These are phyloP conservation scores for Chamaea fasciata DNA, from an alignment of 2,113 vertebrate genomes.

Conservation along the genomic window DNA sequence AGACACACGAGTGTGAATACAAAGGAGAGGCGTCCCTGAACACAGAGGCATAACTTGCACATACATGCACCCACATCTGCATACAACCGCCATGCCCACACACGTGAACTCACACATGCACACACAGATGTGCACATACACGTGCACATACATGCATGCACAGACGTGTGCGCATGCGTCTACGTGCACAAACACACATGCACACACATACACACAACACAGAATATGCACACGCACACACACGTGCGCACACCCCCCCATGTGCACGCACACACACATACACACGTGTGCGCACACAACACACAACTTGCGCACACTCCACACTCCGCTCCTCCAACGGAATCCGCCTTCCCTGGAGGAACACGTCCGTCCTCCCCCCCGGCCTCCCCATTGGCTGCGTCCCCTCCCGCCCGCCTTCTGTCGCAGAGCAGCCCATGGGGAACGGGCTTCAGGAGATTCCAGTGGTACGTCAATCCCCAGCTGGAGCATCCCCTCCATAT, in stretches of 20 bases:
- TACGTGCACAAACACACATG: too few relatives aligned
- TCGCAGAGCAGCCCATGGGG: neutral
- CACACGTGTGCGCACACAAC: too few relatives aligned
- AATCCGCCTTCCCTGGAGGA: neutral
- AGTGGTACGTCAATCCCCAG: too few relatives aligned
- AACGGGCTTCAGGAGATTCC: neutral
- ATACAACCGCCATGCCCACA: neutral
- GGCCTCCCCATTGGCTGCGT: neutral
- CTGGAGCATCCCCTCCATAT: neutral
- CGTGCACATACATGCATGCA: neutral
- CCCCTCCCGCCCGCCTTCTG: neutral
- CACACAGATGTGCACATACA: too few relatives aligned
- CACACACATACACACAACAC: too few relatives aligned
- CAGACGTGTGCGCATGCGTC: neutral
- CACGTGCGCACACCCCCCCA: neutral
- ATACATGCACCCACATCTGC: accelerated
- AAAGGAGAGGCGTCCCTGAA: too few relatives aligned
- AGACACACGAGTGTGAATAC: too few relatives aligned
- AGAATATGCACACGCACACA: too few relatives aligned
- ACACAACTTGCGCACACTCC: neutral
- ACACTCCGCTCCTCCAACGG: neutral
- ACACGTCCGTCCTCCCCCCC: neutral
- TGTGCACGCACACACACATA: too few relatives aligned
- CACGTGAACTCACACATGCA: too few relatives aligned
- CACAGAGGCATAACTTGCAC: too few relatives aligned